Evolutionary conservation across 2,113 vertebrate species (phyloP).

Genomic region (Muscicapa adusta): DNA sequence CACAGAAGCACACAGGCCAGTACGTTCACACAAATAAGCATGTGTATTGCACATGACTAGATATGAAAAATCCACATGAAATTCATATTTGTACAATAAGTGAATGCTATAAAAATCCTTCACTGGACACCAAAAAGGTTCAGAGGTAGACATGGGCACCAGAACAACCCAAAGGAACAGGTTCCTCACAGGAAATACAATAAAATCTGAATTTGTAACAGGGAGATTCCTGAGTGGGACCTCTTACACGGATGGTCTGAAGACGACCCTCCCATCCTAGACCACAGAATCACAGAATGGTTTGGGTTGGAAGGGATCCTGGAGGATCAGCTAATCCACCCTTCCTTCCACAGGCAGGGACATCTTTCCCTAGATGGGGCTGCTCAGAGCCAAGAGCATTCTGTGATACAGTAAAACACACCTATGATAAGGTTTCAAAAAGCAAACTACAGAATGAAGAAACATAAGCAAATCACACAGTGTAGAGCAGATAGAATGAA

Average conservation of each 20-base stretch:
- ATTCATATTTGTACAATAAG: not conserved
- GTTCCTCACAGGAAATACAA: not conserved
- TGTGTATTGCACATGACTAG: not conserved
- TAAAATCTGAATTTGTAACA: not conserved
- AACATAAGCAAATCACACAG: not conserved
- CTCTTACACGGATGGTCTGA: not conserved
- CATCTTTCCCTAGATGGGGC: not conserved
- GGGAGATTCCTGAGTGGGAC: not conserved
- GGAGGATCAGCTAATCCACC: not conserved
- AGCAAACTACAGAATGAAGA: not conserved
- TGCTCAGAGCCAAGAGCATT: not conserved
- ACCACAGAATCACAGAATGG: not conserved
- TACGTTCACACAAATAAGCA: not conserved
- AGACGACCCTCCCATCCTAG: not conserved
- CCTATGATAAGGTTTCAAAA: not conserved
- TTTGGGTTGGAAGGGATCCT: not conserved
- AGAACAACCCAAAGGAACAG: not conserved
- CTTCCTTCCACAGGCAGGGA: not conserved
- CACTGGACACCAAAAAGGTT: not conserved
- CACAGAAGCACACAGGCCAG: not conserved
- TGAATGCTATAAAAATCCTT: not conserved
- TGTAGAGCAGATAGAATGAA: not conserved
- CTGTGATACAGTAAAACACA: not conserved
- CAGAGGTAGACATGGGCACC: not conserved
- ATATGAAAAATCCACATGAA: not conserved